phyloP scores from a whole-genome alignment of 2,888 invertebrate species.

The Sthenelais limicola region DNA sequence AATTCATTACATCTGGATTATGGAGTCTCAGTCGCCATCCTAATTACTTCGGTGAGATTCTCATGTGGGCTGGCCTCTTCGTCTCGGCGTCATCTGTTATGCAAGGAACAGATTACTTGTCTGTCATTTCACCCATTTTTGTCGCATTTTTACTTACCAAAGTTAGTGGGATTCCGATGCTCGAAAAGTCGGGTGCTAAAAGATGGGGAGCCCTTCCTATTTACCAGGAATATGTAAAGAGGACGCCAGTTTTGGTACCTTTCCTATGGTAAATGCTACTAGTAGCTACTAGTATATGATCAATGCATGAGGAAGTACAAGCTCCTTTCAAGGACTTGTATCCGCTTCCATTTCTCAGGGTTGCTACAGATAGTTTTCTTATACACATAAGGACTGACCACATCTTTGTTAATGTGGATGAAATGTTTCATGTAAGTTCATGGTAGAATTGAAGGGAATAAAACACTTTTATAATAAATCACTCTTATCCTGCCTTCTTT shows the following conservation, averaged over 20 bases:
- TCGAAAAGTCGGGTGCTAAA: conserved; percentile 65
- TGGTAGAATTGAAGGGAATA: too few species aligned
- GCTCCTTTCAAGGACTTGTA: too few species aligned
- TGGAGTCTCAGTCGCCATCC: conserved; percentile 69
- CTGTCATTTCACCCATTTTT: conserved; percentile 68
- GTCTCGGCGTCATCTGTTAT: conserved; percentile 60
- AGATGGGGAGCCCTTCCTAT: conserved; percentile 68
- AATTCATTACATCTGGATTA: conserved; percentile 65
- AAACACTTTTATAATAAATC: too few species aligned
- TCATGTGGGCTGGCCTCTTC: conserved; percentile 68
- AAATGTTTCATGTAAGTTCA: too few species aligned
- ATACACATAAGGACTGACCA: too few species aligned
- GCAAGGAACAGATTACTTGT: conserved; percentile 56
- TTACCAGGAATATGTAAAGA: conserved; percentile 67
- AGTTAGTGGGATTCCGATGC: conserved; percentile 70
- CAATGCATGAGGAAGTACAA: not conserved
- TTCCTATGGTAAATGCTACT: conserved; percentile 61
- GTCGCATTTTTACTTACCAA: conserved; percentile 68
- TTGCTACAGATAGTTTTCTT: too few species aligned
- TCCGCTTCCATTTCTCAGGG: too few species aligned
- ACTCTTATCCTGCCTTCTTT: too few species aligned
- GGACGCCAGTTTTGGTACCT: conserved; percentile 70
- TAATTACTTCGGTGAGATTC: conserved; percentile 70
- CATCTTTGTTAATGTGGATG: too few species aligned
- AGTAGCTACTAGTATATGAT: not conserved